Evolutionary conservation across 2,888 invertebrate species (phyloP).

Genomic region (Megamerina dolium): DNA sequence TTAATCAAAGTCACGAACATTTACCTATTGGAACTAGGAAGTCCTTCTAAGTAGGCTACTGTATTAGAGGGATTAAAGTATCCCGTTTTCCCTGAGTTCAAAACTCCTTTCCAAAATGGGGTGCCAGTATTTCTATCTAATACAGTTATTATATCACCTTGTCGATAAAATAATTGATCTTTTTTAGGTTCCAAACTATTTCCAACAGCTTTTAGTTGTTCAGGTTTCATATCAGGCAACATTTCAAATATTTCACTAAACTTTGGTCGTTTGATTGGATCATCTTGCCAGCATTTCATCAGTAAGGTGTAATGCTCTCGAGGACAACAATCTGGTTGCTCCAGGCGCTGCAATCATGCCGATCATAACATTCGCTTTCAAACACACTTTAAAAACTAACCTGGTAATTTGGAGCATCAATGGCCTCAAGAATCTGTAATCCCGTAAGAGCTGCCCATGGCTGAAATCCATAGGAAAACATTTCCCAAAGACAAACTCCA

Average conservation of each 20-base stretch:
- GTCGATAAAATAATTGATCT: slow-evolving; percentile 75
- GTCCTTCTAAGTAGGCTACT: slow-evolving; percentile 72
- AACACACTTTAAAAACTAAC: slow-evolving; percentile 37
- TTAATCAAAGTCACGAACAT: no score
- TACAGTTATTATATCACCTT: slow-evolving; percentile 88
- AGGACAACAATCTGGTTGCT: slow-evolving; percentile 92
- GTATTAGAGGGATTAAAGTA: slow-evolving; percentile 85
- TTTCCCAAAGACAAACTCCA: slow-evolving; percentile 98
- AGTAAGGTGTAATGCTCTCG: slow-evolving; percentile 86
- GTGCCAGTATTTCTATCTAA: slow-evolving; percentile 72
- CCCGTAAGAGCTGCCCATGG: slow-evolving; percentile 96
- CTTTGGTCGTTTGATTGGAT: slow-evolving; percentile 78
- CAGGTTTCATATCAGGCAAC: slow-evolving; percentile 82
- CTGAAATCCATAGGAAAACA: slow-evolving; percentile 98
- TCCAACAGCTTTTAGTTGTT: slow-evolving; percentile 79
- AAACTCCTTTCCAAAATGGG: slow-evolving; percentile 84
- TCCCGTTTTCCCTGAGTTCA: slow-evolving; percentile 86
- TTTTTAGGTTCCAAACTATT: slow-evolving; percentile 52
- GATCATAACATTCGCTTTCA: background rate
- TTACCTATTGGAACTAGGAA: slow-evolving; percentile 41
- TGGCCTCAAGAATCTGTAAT: slow-evolving; percentile 89
- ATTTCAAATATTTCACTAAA: slow-evolving; percentile 77
- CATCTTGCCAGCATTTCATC: slow-evolving; percentile 95
- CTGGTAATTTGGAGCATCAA: slow-evolving; percentile 86
- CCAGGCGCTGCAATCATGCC: slow-evolving; percentile 60